A percentile compares a stretch with the other conserved stretches of the same genome.
phyloP scores from a whole-genome alignment of 1,140 invertebrate species.

The Lepidurus couesii region DNA sequence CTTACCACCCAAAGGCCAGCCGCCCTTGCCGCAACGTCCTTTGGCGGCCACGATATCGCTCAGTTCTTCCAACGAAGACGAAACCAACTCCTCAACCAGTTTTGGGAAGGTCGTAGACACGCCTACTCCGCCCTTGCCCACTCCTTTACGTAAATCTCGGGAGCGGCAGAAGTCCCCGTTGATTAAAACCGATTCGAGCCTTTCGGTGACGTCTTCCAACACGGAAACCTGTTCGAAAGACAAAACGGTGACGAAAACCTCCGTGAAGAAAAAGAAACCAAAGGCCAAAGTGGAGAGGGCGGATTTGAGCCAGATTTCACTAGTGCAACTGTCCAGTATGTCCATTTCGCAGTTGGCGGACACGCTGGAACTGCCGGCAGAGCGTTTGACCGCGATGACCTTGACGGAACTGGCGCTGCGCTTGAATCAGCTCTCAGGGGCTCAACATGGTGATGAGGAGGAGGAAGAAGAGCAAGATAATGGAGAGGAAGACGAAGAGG shows the following conservation, averaged over 20 bases:
- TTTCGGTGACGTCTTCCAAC: constrained; percentile 5
- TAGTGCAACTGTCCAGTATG: constrained; percentile 71
- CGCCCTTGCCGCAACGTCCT: constrained; percentile 32
- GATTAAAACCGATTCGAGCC: constrained; percentile 1
- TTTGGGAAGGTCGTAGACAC: background rate
- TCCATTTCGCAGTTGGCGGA: constrained; percentile 68
- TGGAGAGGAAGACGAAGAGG: constrained; percentile 32
- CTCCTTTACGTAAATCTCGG: constrained; percentile 32
- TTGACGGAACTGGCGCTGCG: constrained; percentile 74
- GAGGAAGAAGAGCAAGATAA: constrained; percentile 30
- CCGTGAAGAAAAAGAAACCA: background rate
- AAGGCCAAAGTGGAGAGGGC: constrained; percentile 26
- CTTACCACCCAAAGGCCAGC: constrained; percentile 72
- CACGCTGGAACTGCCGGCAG: constrained; percentile 66
- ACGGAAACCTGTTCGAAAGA: background rate
- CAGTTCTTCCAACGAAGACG: constrained; percentile 50
- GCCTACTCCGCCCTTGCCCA: constrained; percentile 39
- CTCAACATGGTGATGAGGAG: constrained; percentile 28
- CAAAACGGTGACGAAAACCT: background rate
- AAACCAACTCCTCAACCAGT: constrained; percentile 39
- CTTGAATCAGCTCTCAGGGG: constrained; percentile 45
- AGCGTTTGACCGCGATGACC: constrained; percentile 72
- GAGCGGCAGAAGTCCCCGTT: constrained; percentile 19
- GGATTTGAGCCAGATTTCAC: constrained; percentile 59
- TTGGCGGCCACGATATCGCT: constrained; percentile 30